Conservation (phyloP, 2,797 vertebrate species). For the Zenarchopterus dispar region DNA sequence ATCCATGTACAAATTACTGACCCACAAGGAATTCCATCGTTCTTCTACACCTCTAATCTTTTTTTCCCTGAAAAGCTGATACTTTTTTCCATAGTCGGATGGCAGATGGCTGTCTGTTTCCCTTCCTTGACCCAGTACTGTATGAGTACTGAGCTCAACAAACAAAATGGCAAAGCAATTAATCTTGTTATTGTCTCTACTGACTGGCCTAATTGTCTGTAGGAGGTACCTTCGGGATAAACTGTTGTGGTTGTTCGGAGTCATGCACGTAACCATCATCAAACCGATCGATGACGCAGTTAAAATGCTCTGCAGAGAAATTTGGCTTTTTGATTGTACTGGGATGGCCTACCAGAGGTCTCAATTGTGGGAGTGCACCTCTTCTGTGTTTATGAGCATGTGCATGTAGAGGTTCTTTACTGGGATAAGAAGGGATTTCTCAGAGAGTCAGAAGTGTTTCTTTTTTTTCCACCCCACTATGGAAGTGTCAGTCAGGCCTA, state of each 20-base stretch:
- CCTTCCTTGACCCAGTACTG: slow-evolving; percentile 16
- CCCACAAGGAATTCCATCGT: slow-evolving; percentile 12
- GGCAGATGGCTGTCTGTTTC: slow-evolving; percentile 17
- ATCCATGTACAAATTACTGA: slow-evolving; percentile 7
- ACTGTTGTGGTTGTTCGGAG: slow-evolving; percentile 31
- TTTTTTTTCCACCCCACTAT: background rate
- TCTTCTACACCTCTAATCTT: slow-evolving; percentile 35
- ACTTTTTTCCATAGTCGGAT: slow-evolving; percentile 15
- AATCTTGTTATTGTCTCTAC: slow-evolving; percentile 57
- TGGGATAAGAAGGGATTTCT: no score
- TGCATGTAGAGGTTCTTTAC: no score
- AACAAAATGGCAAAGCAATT: slow-evolving; percentile 45
- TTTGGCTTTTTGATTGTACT: no score
- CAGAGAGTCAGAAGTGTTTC: background rate
- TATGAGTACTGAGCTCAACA: slow-evolving; percentile 17
- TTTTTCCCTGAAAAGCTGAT: slow-evolving; percentile 41
- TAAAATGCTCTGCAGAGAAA: slow-evolving; percentile 9
- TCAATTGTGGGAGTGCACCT: no score
- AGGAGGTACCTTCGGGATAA: slow-evolving; percentile 16
- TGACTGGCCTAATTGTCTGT: slow-evolving; percentile 55
- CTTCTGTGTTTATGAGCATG: no score
- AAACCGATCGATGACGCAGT: slow-evolving; percentile 27
- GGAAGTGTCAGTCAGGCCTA: no score
- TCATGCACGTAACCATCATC: slow-evolving; percentile 19
- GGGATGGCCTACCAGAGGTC: no score